A percentile compares a stretch with the other conserved stretches of the same genome.
Conservation (phyloP, 2,113 vertebrate species). For the Nicator chloris region DNA sequence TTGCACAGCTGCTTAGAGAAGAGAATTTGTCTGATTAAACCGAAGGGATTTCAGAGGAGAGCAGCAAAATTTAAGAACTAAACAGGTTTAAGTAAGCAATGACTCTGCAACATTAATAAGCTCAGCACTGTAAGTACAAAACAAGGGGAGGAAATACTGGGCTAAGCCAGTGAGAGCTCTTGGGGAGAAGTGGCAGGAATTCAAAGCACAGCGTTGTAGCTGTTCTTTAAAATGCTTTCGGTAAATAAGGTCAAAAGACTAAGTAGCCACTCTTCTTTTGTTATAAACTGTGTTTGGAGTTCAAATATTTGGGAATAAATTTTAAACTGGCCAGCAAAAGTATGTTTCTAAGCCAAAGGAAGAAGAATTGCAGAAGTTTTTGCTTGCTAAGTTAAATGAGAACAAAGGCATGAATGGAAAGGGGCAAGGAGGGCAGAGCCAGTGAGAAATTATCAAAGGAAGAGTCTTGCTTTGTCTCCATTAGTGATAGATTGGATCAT, state of each 20-base stretch:
- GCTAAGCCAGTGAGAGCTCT: not conserved
- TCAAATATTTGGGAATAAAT: not conserved
- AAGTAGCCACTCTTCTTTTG: not conserved
- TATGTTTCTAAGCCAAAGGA: not conserved
- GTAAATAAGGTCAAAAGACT: constrained; percentile 23
- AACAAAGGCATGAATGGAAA: not conserved
- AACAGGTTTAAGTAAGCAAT: not conserved
- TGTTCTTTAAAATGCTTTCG: not conserved
- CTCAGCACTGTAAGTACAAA: not conserved
- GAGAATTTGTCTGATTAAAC: not conserved
- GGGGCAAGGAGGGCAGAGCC: not conserved
- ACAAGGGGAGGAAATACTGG: not conserved
- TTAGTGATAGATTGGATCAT: not conserved
- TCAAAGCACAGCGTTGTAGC: not conserved
- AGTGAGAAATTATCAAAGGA: not conserved
- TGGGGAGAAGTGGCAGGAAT: not conserved
- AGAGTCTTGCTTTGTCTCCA: not conserved
- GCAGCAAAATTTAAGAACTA: not conserved
- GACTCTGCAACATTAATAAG: not conserved
- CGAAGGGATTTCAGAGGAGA: not conserved
- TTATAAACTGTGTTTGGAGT: not conserved
- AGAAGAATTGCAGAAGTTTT: not conserved
- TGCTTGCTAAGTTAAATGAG: not conserved
- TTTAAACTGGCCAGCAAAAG: not conserved
- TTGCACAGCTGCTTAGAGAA: not conserved